Base-by-base conservation (phyloP, 2,113 vertebrate species). In the Cavia porcellus region DNA sequence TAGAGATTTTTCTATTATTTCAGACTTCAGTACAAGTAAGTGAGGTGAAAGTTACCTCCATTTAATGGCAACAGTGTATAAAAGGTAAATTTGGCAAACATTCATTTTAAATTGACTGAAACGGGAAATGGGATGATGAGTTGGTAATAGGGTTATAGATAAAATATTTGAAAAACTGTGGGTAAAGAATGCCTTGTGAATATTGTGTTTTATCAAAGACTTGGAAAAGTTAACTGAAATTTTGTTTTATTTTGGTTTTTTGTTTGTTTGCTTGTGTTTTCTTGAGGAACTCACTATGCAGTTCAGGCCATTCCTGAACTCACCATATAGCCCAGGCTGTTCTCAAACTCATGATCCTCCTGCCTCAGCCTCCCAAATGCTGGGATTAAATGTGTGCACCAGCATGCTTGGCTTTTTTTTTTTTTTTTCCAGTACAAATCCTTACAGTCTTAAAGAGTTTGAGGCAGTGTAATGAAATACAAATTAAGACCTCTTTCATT, bases 11-110 rank as follows among this genome's bases (percentile, higher is more conserved):
- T 89, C 5, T 70, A 12, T 20, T 50, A 50, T 57, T 90, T 95
- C n/a, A 86, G 20, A 91, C 25, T 90, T 74, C 28, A 24, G 70
- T 91, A 92, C n/a, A 93, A 75, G 70, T 80, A 47, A 68, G 80
- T 70, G 25, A 95, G 94, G 66, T 55, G 32, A 85, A 64, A 32
- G 68, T 55, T 68, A 32, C 42, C 19, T 84, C 24, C 38, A 52
- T 19, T 15, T 66, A 80, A 94, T 30, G 57, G 62, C n/a, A 82
- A 75, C 45, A 45, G 24, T 32, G 12, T 42, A 52, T 22, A 62
- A 42, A 82, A 17, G 57, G 42, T 66, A n/a, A 35, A 22, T 50
- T 4, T 62, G 87, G 52, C 52, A 62, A 92, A 28, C 55, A 38
- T 52, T 45, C n/a, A 8, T 20, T 19, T 38, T 38, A 13, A 68